Percentiles rank a stretch among this genome's conserved stretches.
Evolutionary conservation across 2,888 invertebrate species (phyloP).

Genomic region (Craniophora ligustri): DNA sequence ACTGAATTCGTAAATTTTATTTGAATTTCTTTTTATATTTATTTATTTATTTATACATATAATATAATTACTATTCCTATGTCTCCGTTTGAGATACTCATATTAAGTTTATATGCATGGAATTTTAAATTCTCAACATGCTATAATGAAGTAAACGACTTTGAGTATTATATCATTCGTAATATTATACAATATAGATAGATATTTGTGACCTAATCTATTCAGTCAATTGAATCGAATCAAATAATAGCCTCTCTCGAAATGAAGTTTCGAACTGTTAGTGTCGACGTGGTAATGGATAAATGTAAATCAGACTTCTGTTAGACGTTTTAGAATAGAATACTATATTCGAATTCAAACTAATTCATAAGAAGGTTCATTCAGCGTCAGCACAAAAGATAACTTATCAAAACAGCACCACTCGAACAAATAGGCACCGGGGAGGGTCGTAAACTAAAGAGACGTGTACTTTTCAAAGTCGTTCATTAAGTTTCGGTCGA

Average conservation of each 20-base stretch:
- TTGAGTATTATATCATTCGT: slow-evolving; percentile 78
- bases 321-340: slow-evolving; percentile 49
- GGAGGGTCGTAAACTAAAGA: slow-evolving; percentile 48
- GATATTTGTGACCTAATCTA: slow-evolving; percentile 86
- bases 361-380: slow-evolving; percentile 55
- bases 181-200: slow-evolving; percentile 73
- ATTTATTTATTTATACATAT: slow-evolving; percentile 52
- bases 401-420: slow-evolving; percentile 65
- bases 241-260: slow-evolving; percentile 86
- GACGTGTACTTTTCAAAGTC: slow-evolving; percentile 43
- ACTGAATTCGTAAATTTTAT: slow-evolving; percentile 63
- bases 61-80: slow-evolving; percentile 60
- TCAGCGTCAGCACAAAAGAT: slow-evolving; percentile 61
- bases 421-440: slow-evolving; percentile 60
- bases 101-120: slow-evolving; percentile 55
- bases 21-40: slow-evolving; percentile 52
- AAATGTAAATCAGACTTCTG: slow-evolving; percentile 64
- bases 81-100: slow-evolving; percentile 58
- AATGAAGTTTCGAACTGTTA: slow-evolving; percentile 71
- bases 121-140: slow-evolving; percentile 63
- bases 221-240: slow-evolving; percentile 87
- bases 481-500: slow-evolving; percentile 31
- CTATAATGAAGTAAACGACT: slow-evolving; percentile 53
- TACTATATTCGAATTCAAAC: slow-evolving; percentile 54
- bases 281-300: slow-evolving; percentile 60